phyloP scores from a whole-genome alignment of 2,888 invertebrate genomes.

The Phyto melanocephala region DNA sequence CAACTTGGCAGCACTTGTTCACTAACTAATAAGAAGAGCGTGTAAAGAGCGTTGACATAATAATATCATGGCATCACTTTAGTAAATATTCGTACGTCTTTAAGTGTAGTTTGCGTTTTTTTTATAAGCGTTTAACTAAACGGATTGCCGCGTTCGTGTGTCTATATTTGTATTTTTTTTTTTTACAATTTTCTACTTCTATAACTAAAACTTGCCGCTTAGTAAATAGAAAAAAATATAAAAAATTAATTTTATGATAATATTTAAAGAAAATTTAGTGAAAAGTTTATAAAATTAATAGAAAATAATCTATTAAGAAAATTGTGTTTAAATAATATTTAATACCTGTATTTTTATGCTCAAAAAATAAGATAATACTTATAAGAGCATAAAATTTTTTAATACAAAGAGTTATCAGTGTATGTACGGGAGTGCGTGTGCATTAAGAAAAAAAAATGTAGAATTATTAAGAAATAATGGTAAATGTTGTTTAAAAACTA shows the following conservation, averaged over 20 bases:
- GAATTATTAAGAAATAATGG: not conserved
- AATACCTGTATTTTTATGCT: too few relatives aligned
- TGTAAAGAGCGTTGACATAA: not conserved
- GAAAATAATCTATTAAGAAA: not conserved
- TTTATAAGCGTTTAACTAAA: conserved; percentile 18
- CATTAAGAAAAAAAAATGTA: not conserved
- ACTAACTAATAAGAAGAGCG: not conserved
- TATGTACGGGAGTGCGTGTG: too few relatives aligned
- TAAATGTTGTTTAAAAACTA: conserved; percentile 11
- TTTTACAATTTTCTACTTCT: not conserved
- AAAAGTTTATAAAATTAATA: not conserved
- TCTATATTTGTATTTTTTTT: conserved; percentile 27
- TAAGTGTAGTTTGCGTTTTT: conserved; percentile 51
- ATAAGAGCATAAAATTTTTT: too few relatives aligned
- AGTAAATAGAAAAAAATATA: not conserved
- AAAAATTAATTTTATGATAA: conserved; percentile 36
- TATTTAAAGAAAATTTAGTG: not conserved
- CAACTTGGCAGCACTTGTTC: conserved; percentile 42
- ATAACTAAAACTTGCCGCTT: conserved; percentile 44
- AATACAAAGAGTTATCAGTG: too few relatives aligned
- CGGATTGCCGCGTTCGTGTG: conserved; percentile 41
- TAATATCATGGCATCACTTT: conserved; percentile 49
- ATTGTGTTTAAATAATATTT: not conserved
- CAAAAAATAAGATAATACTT: too few relatives aligned
- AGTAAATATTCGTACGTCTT: conserved; percentile 64